Conservation (phyloP, 1,140 invertebrate genomes). For the Saccostrea echinata region DNA sequence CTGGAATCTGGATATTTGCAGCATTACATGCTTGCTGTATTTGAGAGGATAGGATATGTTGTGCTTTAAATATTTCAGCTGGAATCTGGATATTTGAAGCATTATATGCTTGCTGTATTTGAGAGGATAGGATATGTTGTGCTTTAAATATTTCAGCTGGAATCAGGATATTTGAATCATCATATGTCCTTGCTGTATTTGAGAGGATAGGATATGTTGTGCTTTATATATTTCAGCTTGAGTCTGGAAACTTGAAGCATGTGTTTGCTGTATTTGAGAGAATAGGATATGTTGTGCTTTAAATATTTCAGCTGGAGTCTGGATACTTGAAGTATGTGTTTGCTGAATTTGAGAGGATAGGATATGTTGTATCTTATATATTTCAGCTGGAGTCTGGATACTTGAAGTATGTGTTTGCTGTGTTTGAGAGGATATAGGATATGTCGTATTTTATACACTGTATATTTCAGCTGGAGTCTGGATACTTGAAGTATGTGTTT, state of each 20-base stretch:
- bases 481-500: too few species aligned
- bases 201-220: too few species aligned
- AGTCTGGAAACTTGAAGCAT: too few species aligned
- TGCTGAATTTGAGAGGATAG: slow-evolving; percentile 86
- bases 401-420: slow-evolving; percentile 89
- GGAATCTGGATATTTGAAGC: slow-evolving; percentile 84
- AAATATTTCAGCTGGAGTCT: slow-evolving; percentile 81
- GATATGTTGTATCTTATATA: slow-evolving; percentile 87
- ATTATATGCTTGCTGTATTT: slow-evolving; percentile 91
- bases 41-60: slow-evolving; percentile 88
- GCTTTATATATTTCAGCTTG: too few species aligned
- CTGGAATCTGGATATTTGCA: slow-evolving; percentile 86
- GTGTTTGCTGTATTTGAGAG: slow-evolving; percentile 87
- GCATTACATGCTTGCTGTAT: slow-evolving; percentile 90
- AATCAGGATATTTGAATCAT: too few species aligned
- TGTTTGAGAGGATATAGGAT: slow-evolving; percentile 88
- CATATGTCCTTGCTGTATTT: too few species aligned
- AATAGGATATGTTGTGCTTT: slow-evolving; percentile 85
- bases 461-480: too few species aligned
- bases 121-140: slow-evolving; percentile 86
- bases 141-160: too few species aligned
- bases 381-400: too few species aligned
- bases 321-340: slow-evolving; percentile 90
- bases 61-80: too few species aligned
- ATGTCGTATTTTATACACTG: too few species aligned